These are phyloP conservation scores for Oasisia sp. DNA, from an alignment of 2,888 invertebrate genomes.

Conservation along the genomic window DNA sequence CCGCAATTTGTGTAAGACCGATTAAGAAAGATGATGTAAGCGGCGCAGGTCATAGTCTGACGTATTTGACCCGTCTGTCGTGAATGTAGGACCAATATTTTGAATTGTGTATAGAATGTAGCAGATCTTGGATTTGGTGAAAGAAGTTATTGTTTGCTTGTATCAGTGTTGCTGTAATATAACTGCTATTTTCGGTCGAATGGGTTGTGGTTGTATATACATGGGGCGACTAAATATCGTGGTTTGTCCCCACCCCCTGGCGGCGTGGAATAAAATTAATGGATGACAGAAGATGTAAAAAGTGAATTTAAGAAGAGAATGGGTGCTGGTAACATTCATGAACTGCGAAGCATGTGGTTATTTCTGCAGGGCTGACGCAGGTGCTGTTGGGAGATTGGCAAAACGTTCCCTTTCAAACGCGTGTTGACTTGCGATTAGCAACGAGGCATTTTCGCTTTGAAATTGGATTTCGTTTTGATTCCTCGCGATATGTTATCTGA, in stretches of 20 bases:
- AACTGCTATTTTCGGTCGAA: neutral
- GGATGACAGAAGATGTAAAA: neutral
- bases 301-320: neutral
- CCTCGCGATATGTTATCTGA: slow-evolving; percentile 17
- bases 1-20: neutral
- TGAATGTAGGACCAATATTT: neutral
- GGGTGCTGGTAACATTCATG: neutral
- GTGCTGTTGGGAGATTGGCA: neutral
- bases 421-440: neutral
- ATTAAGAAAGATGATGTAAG: neutral
- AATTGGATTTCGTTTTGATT: neutral
- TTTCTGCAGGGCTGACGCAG: neutral
- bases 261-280: neutral
- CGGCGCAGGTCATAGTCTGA: neutral
- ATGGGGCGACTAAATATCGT: neutral
- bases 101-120: neutral
- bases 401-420: slow-evolving; percentile 7
- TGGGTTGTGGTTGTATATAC: neutral
- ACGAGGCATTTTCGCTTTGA: neutral
- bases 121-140: neutral
- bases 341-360: neutral
- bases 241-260: neutral
- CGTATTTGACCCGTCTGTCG: no score
- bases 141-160: neutral
- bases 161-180: neutral